A percentile compares a stretch with the other conserved stretches of the same genome.
These are phyloP conservation scores for Nesoenas mayeri DNA, from an alignment of 2,113 vertebrate species.

Conservation along the genomic window DNA sequence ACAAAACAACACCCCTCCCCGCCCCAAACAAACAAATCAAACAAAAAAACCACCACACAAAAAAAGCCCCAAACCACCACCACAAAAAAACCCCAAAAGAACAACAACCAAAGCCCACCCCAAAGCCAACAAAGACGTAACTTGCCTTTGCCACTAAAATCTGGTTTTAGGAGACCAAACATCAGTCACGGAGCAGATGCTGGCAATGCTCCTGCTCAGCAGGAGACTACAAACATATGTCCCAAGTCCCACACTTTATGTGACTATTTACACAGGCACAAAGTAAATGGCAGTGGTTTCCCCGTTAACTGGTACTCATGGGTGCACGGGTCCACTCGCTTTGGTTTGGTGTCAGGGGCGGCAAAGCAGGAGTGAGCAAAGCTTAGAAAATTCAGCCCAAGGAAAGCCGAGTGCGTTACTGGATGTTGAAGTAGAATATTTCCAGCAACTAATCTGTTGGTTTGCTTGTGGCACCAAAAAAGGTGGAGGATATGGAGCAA, in stretches of 20 bases:
- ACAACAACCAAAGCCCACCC: no score
- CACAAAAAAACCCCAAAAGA: not conserved
- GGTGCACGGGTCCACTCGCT: not conserved
- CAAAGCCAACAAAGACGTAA: not conserved
- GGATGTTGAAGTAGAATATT: not conserved
- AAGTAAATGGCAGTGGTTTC: not conserved
- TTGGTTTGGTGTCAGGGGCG: not conserved
- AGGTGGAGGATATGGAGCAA: not conserved
- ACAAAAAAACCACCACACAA: no score
- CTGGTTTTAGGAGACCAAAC: not conserved
- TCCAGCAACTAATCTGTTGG: not conserved
- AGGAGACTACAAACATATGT: not conserved
- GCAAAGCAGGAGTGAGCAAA: not conserved
- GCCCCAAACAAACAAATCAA: not conserved
- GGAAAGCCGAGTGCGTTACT: not conserved
- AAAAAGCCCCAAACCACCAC: no score
- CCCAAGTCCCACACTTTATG: not conserved
- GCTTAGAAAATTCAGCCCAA: not conserved
- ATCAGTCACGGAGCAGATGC: not conserved
- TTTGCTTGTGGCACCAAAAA: not conserved
- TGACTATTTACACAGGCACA: not conserved
- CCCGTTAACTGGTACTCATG: not conserved
- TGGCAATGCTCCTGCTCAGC: not conserved
- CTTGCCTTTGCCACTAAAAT: not conserved
- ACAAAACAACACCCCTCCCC: no score